Base-by-base conservation (phyloP, 1,140 invertebrate species). In the Phocides pigmalion region DNA sequence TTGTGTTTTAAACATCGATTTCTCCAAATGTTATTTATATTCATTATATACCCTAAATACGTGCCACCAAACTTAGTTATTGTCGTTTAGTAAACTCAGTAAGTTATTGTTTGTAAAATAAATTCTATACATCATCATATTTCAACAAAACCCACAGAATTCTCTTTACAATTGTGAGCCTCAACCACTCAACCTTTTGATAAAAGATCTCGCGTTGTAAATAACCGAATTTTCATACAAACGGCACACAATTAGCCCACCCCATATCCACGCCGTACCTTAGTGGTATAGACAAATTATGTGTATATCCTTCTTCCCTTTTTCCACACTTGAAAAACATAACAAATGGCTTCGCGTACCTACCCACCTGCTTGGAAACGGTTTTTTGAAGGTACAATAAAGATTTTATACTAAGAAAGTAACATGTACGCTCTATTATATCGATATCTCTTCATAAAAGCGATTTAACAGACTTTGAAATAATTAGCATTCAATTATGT, bases 211-310 rank as follows among this genome's bases (percentile, higher is more conserved):
- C 42, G 53, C 49, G 28, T 61, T 64, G 56, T 74, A 71, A 71
- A 71, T 71, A 66, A 65, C 68, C 49, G 49, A 71, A 74, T 75
- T 75, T 72, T 62, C 70, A 76, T 76, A 76, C 66, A 72, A 75
- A 76, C 51, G 69, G 59, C 66, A 46, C 62, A 70, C 73, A 76
- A 76, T 76, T 76, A 76, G 73, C 67, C 65, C 49, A 49, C 49
- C 49, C 62, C 53, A 53, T 49, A 62, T 64, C n/a, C 54, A 25
- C 37, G 14, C 53, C 19, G 39, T 28, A 42, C 53, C 46, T 19
- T 15, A 58, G n/a, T 39, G 53, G 19, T 44, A 28, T 58, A 67
- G 59, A 64, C 64, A 59, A 64, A 63, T 66, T 66, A 61, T 62
- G 62, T 51, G 49, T 67, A 37, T 66, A 64, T 53, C 49, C 15